phyloP scores from a whole-genome alignment of 30 jellyfish, hydroid and myxozoan species.

The Chrysaora quinquecirrha region DNA sequence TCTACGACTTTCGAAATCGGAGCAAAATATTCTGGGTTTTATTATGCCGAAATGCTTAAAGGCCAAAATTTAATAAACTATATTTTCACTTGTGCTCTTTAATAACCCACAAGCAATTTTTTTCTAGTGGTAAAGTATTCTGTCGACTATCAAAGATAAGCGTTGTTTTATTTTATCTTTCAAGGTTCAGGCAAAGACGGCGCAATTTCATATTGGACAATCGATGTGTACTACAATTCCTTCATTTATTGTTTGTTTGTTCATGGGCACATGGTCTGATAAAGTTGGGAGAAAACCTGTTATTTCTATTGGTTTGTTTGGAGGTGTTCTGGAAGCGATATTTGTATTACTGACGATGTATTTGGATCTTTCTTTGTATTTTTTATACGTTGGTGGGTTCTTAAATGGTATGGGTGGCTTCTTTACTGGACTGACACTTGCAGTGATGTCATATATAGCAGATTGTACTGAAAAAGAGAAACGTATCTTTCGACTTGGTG shows the following conservation, averaged over 20 bases:
- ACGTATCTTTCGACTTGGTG: too few species aligned
- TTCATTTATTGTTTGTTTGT: conserved; percentile 53
- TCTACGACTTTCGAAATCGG: neutral
- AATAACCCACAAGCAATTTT: neutral
- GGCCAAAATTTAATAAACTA: neutral
- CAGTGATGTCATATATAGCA: too few species aligned
- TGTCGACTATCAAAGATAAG: too few species aligned
- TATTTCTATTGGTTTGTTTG: too few species aligned
- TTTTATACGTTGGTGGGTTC: conserved; percentile 59
- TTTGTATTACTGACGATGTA: conserved; percentile 47
- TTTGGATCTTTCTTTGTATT: conserved; percentile 61
- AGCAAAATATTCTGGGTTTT: neutral
- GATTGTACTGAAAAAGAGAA: too few species aligned
- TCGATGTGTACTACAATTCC: too few species aligned
- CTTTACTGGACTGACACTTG: too few species aligned
- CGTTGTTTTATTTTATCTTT: neutral
- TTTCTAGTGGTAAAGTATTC: too few species aligned
- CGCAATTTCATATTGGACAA: conserved; percentile 73
- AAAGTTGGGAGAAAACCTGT: too few species aligned
- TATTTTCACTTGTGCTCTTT: neutral
- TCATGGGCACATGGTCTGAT: too few species aligned
- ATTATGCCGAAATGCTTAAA: neutral
- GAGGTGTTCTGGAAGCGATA: conserved; percentile 40
- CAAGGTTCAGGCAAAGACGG: conserved; percentile 65
- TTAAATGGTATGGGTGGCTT: too few species aligned